These are phyloP conservation scores for Megalopta genalis DNA, from an alignment of 1,140 invertebrate genomes.

Conservation along the genomic window DNA sequence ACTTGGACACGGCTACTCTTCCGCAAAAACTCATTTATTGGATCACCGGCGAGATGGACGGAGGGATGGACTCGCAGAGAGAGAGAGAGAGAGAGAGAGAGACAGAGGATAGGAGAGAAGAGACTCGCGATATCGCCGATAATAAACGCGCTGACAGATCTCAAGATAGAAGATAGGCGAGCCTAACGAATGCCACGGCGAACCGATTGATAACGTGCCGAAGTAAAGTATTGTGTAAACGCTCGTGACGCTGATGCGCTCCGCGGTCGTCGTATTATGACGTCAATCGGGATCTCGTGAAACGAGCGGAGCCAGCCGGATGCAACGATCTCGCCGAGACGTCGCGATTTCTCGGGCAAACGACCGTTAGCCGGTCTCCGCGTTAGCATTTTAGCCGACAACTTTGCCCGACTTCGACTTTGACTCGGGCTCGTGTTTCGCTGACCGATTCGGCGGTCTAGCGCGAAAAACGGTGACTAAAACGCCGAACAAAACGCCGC, in stretches of 20 bases:
- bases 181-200: not conserved
- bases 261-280: constrained; percentile 46
- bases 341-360: not conserved
- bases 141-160: constrained; percentile 47
- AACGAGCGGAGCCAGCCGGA: not conserved
- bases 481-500: too few relatives aligned
- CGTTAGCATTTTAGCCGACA: too few relatives aligned
- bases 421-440: too few relatives aligned
- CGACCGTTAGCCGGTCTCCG: too few relatives aligned
- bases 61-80: too few relatives aligned
- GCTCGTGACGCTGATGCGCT: constrained; percentile 32
- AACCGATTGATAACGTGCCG: constrained; percentile 50
- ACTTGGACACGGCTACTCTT: not conserved
- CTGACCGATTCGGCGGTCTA: too few relatives aligned
- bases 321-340: not conserved
- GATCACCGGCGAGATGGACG: too few relatives aligned
- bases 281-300: constrained; percentile 50
- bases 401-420: too few relatives aligned
- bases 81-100: too few relatives aligned
- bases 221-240: constrained; percentile 63
- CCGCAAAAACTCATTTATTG: not conserved
- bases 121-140: constrained; percentile 12
- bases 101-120: too few relatives aligned
- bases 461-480: too few relatives aligned
- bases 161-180: constrained; percentile 39